Conservation (phyloP, 1,140 invertebrate species). For the Drosophila sucinea region DNA sequence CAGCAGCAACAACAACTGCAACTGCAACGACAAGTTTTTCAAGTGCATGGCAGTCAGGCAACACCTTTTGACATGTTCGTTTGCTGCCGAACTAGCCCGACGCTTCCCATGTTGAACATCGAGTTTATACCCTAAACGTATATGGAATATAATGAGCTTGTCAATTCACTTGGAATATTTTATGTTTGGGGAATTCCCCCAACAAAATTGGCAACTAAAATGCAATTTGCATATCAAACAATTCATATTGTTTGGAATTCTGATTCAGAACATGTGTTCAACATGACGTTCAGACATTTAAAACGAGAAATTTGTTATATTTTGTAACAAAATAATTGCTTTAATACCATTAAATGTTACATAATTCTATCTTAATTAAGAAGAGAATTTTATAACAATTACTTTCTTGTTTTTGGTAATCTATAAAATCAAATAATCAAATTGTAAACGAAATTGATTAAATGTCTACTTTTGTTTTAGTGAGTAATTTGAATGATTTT, state of each 20-base stretch:
- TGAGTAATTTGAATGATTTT: too few species aligned
- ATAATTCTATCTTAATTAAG: too few species aligned
- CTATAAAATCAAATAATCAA: too few species aligned
- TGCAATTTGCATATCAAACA: not conserved
- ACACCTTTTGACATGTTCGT: constrained; percentile 74
- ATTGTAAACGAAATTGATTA: too few species aligned
- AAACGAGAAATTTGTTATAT: too few species aligned
- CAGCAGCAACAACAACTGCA: constrained; percentile 29
- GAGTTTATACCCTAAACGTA: constrained; percentile 13
- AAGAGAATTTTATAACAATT: too few species aligned
- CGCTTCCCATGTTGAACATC: constrained; percentile 14
- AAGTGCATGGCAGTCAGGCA: constrained; percentile 71
- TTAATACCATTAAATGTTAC: too few species aligned
- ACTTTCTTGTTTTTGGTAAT: too few species aligned
- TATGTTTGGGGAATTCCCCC: not conserved
- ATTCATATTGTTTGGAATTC: not conserved
- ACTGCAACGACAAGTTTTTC: constrained; percentile 67
- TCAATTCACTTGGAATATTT: not conserved
- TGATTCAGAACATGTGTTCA: constrained; percentile 2
- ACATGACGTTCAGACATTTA: not conserved
- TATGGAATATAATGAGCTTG: not conserved
- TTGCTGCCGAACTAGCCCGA: constrained; percentile 39
- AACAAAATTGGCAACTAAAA: not conserved
- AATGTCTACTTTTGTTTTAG: too few species aligned
- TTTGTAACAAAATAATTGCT: too few species aligned